Evolutionary conservation across 2,888 invertebrate species (phyloP).

Genomic region (Platerodrilus igneus): DNA sequence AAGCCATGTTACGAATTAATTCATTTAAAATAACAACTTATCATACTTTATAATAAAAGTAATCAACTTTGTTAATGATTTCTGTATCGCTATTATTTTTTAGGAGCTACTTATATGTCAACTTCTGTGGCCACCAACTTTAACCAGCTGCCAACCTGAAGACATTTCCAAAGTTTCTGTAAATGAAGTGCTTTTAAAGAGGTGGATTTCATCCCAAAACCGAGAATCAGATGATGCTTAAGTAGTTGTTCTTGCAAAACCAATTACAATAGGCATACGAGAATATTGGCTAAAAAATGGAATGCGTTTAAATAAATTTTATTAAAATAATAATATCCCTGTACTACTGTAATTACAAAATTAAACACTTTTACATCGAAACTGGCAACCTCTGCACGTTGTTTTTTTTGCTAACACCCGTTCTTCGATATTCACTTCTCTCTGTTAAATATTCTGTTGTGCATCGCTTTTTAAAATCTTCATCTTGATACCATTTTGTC

Average conservation of each 20-base stretch:
- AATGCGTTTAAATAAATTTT: constrained; percentile 3
- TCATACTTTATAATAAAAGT: constrained; percentile 1
- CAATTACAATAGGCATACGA: too few relatives aligned
- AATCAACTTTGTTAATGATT: background rate
- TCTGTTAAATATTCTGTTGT: constrained; percentile 76
- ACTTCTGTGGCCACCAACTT: constrained; percentile 51
- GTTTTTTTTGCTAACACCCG: constrained; percentile 64
- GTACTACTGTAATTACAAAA: background rate
- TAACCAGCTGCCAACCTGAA: constrained; percentile 46
- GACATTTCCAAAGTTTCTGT: constrained; percentile 56
- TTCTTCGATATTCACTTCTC: constrained; percentile 74
- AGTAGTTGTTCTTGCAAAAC: background rate
- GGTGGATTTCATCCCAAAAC: constrained; percentile 53
- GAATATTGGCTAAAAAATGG: background rate
- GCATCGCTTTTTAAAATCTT: constrained; percentile 68
- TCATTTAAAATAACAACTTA: too few relatives aligned
- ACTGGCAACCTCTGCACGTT: constrained; percentile 21
- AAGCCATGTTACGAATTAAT: too few relatives aligned
- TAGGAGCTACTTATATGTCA: constrained; percentile 67
- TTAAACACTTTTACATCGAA: constrained; percentile 17
- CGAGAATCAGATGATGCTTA: constrained; percentile 5
- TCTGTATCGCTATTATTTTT: constrained; percentile 32
- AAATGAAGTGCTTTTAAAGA: constrained; percentile 60
- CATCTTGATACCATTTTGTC: constrained; percentile 70
- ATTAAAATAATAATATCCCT: too few relatives aligned